phyloP scores from a whole-genome alignment of 37 sponge, comb jelly and placozoan genomes.

The Mnemiopsis leidyi region DNA sequence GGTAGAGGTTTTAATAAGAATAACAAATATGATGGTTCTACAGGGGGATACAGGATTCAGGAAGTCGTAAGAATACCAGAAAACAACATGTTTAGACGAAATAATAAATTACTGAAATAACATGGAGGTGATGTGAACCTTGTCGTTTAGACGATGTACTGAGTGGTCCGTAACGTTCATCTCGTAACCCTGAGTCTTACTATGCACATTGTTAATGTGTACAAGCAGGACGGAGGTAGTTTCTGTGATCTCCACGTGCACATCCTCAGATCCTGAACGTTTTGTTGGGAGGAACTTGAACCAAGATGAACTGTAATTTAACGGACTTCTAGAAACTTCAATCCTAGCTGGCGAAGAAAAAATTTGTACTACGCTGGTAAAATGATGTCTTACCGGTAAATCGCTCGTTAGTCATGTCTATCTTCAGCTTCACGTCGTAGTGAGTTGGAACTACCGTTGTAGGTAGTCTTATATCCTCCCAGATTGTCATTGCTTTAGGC shows the following conservation, averaged over 20 bases:
- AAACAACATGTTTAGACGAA: too few relatives aligned
- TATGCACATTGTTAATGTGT: not conserved
- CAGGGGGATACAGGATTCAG: too few relatives aligned
- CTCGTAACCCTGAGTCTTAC: not conserved
- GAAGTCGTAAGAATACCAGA: too few relatives aligned
- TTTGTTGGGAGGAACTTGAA: too few relatives aligned
- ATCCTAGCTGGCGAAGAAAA: too few relatives aligned
- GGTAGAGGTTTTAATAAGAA: too few relatives aligned
- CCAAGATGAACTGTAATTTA: too few relatives aligned
- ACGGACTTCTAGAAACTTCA: too few relatives aligned
- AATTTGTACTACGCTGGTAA: too few relatives aligned
- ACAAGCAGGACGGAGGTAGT: not conserved
- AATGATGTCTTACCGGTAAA: not conserved
- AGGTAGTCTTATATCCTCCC: not conserved
- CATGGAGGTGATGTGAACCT: too few relatives aligned
- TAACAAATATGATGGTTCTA: too few relatives aligned
- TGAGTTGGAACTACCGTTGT: not conserved
- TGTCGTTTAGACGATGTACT: not conserved
- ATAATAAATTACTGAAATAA: too few relatives aligned
- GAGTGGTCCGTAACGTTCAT: slow-evolving; percentile 15
- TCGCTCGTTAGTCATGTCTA: not conserved
- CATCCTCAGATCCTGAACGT: not conserved
- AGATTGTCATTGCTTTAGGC: not conserved
- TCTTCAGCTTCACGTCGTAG: not conserved
- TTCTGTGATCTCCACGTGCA: not conserved